Evolutionary conservation across 2,797 vertebrate species (phyloP).

Genomic region (Rhabdomys pumilio): DNA sequence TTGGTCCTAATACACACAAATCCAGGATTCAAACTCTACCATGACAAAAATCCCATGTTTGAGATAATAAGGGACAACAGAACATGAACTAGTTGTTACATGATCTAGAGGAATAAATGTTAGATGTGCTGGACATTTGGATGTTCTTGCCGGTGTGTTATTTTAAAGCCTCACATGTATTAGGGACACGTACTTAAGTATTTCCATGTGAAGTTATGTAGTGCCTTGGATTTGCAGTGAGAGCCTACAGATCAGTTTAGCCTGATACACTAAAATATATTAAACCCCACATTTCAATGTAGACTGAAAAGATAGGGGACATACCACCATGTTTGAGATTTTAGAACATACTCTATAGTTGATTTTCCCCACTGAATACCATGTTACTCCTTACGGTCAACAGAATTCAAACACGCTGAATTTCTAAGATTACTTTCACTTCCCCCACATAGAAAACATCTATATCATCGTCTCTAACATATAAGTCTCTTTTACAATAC

Average conservation of each 20-base stretch:
- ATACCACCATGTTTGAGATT: neutral
- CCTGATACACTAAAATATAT: constrained; percentile 33
- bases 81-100: neutral
- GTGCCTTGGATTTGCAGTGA: constrained; percentile 48
- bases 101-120: constrained; percentile 28
- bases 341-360: neutral
- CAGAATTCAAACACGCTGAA: neutral
- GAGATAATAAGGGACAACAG: constrained; percentile 18
- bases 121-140: neutral
- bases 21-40: neutral
- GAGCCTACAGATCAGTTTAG: constrained; percentile 32
- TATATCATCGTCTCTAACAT: neutral
- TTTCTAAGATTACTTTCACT: neutral
- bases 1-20: neutral
- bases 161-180: constrained; percentile 1
- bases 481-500: neutral
- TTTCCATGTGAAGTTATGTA: constrained; percentile 57
- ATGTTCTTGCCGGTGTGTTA: neutral
- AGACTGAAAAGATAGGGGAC: neutral
- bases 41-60: neutral
- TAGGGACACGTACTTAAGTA: constrained; percentile 29
- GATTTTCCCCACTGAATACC: neutral
- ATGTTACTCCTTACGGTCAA: neutral
- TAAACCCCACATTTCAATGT: constrained; percentile 1
- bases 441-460: neutral